These are phyloP conservation scores for Squalus acanthias DNA, from an alignment of 2,797 vertebrate genomes.

Conservation along the genomic window DNA sequence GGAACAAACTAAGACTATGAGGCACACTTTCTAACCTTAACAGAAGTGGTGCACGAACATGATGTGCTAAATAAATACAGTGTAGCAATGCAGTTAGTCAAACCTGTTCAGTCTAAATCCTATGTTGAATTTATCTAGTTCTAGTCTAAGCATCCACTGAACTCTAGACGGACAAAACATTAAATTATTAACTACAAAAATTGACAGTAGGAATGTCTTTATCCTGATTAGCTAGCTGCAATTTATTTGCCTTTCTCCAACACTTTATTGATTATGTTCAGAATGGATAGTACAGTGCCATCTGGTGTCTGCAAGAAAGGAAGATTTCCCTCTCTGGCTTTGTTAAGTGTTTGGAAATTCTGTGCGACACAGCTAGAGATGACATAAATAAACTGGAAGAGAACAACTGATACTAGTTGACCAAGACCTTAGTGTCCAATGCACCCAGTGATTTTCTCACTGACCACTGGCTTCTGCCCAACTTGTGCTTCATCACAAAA, in stretches of 20 bases:
- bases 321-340: not conserved
- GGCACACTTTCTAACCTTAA: not conserved
- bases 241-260: conserved; percentile 2
- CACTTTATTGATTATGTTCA: not conserved
- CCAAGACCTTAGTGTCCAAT: not conserved
- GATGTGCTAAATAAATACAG: not conserved
- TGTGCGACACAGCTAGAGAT: not conserved
- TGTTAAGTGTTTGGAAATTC: not conserved
- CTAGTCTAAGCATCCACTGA: not conserved
- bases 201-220: not conserved
- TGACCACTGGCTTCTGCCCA: not conserved
- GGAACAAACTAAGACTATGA: not conserved
- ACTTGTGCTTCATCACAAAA: not conserved
- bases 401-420: not conserved
- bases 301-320: not conserved
- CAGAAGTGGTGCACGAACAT: not conserved
- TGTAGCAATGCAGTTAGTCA: not conserved
- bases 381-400: not conserved
- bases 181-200: not conserved
- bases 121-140: not conserved
- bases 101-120: not conserved
- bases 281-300: not conserved
- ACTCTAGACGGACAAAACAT: not conserved
- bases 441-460: not conserved
- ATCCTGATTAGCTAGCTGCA: not conserved